Conservation (phyloP, 2,797 vertebrate genomes). For the Rhynchotus rufescens region DNA sequence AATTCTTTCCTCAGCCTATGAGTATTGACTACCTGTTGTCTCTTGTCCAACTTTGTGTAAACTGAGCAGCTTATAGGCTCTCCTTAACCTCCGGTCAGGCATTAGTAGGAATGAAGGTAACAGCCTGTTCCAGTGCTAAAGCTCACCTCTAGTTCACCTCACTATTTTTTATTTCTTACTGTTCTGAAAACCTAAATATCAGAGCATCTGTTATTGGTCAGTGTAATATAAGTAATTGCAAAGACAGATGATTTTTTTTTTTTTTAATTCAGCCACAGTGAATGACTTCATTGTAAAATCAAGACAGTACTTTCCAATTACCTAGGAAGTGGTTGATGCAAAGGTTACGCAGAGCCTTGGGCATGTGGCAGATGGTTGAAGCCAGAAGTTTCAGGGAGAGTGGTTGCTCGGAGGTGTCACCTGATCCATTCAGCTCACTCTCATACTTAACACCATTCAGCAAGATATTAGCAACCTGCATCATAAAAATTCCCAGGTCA, state of each 20-base stretch:
- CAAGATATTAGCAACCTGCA: constrained; percentile 95
- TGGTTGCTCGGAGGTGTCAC: constrained; percentile 84
- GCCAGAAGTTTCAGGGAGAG: constrained; percentile 93
- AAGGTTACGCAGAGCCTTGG: constrained; percentile 91
- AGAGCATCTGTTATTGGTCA: background rate
- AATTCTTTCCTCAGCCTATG: background rate
- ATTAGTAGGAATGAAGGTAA: background rate
- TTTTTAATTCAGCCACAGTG: background rate
- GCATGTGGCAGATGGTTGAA: constrained; percentile 95
- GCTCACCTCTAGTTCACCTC: background rate
- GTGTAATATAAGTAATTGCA: background rate
- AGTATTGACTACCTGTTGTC: background rate
- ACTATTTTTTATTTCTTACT: background rate
- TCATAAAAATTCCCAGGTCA: constrained; percentile 38
- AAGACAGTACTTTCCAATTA: constrained; percentile 45
- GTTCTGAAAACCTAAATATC: background rate
- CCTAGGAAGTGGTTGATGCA: constrained; percentile 99
- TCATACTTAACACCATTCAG: constrained; percentile 96
- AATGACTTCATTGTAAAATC: background rate
- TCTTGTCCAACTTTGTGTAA: background rate
- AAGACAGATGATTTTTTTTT: too few species aligned
- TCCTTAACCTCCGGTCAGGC: background rate
- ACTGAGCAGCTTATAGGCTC: background rate
- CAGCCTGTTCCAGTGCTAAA: too few species aligned
- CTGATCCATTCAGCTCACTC: constrained; percentile 88